Conservation (phyloP, 2,113 vertebrate genomes). For the Lampris incognitus region DNA sequence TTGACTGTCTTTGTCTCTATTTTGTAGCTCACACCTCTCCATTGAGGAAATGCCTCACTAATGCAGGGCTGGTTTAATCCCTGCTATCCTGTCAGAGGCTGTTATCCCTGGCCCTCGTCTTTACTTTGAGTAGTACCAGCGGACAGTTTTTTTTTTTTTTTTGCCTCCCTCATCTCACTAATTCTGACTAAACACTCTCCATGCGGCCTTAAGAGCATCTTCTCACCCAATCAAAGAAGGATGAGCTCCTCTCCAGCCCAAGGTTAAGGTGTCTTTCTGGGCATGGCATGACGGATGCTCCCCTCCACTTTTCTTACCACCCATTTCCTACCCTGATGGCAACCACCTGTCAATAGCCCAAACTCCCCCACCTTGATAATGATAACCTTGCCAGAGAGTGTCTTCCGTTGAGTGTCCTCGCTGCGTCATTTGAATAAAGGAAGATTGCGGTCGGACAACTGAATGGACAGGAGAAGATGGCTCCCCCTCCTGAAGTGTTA, state of each 20-base stretch:
- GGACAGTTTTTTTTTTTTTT: conserved; percentile 14
- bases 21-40: conserved; percentile 31
- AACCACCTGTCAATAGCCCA: conserved; percentile 60
- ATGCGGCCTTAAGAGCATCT: not conserved
- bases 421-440: conserved; percentile 54
- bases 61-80: conserved; percentile 75
- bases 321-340: conserved; percentile 50
- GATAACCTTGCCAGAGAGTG: conserved; percentile 54
- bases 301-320: conserved; percentile 36
- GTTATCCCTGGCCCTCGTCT: conserved; percentile 51
- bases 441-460: conserved; percentile 31
- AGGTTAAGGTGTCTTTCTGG: conserved; percentile 59
- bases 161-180: conserved; percentile 14
- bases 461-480: conserved; percentile 35
- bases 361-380: conserved; percentile 60
- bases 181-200: conserved; percentile 36
- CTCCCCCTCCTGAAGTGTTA: conserved; percentile 33
- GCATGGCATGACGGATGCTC: conserved; percentile 15
- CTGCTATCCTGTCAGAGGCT: conserved; percentile 62
- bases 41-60: conserved; percentile 49
- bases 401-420: conserved; percentile 54
- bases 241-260: conserved; percentile 38
- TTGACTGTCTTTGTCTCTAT: not conserved
- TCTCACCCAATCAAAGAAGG: conserved; percentile 3
- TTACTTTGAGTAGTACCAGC: conserved; percentile 17